Base-by-base conservation (phyloP, 2,888 invertebrate genomes). In the Himalopsyche japonica region DNA sequence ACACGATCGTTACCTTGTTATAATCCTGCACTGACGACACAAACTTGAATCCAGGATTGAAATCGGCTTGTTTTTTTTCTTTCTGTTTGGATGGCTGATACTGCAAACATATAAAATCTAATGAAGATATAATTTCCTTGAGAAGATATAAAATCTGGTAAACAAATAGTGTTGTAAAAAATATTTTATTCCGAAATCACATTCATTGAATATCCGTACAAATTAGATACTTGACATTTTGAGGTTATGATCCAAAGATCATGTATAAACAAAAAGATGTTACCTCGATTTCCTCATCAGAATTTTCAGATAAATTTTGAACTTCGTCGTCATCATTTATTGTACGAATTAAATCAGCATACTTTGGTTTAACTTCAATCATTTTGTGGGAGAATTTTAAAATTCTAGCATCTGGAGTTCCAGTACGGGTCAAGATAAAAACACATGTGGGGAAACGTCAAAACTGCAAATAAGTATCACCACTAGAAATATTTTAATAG, bases 271-370 rank as follows among this genome's bases (percentile, higher is more conserved):
- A 90, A 81, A 76, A 64, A 43, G 27, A 30, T 79, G 32, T 89
- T 90, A 97, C 97, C 90, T 96, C 96, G 32, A 95, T 91, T 93
- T 97, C 97, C 84, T 93, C 94, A 88, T 97, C 96, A 0, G 97
- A 97, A 89, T 95, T 95, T 88, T 96, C 96, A 0, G 96, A 96
- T 87, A 94, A 95, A 91, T 97, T 93, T 88, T 95, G 94, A 0
- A 98, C 95, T 89, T 96, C 95, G 82, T 96, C 95, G 87, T 95
- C 96, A 86, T 97, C 97, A 57, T 94, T 93, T 85, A 98, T 98
- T 0, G 98, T 98, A 91, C 94, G 94, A 83, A 98, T 95, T 87
- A 97, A 92, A 49, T 85, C 85, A 0, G 83, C 76, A 49, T 85
- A 82, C 32, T 37, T 57, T 30, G 15, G n/a, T 82, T 85, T 85